Evolutionary conservation across 2,797 vertebrate species (phyloP).

Genomic region (Carapus acus): DNA sequence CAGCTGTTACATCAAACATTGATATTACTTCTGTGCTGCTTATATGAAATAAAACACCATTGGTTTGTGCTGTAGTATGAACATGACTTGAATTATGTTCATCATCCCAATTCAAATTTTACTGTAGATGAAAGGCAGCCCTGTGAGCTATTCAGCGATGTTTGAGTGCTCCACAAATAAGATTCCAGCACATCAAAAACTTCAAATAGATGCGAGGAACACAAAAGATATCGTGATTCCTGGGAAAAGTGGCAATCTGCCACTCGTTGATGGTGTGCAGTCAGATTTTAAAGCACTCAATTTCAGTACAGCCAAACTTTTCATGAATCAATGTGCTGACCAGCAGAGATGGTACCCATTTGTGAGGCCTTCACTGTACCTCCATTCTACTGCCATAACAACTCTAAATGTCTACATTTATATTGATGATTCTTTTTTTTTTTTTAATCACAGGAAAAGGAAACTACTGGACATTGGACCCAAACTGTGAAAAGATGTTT

Average conservation of each 20-base stretch:
- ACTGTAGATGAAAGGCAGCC: neutral
- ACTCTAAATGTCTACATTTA: neutral
- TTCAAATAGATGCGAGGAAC: neutral
- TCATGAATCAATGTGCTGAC: no score
- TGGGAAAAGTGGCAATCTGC: no score
- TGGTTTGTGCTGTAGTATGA: neutral
- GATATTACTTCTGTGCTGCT: no score
- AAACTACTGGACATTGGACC: conserved; percentile 98
- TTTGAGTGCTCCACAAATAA: neutral
- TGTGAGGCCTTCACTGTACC: no score
- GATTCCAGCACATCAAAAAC: neutral
- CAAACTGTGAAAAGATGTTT: conserved; percentile 99
- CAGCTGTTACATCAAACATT: no score
- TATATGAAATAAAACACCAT: no score
- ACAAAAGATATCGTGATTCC: no score
- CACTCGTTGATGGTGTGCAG: no score
- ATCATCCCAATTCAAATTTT: neutral
- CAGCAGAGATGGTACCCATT: no score
- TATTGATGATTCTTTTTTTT: neutral
- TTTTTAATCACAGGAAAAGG: conserved; percentile 80
- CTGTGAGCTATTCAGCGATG: neutral
- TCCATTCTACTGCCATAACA: no score
- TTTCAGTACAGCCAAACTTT: neutral
- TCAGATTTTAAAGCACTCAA: no score
- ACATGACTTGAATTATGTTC: conserved; percentile 3